These are phyloP conservation scores for Otolemur crassicaudatus DNA, from an alignment of 2,797 vertebrate genomes.

Conservation along the genomic window DNA sequence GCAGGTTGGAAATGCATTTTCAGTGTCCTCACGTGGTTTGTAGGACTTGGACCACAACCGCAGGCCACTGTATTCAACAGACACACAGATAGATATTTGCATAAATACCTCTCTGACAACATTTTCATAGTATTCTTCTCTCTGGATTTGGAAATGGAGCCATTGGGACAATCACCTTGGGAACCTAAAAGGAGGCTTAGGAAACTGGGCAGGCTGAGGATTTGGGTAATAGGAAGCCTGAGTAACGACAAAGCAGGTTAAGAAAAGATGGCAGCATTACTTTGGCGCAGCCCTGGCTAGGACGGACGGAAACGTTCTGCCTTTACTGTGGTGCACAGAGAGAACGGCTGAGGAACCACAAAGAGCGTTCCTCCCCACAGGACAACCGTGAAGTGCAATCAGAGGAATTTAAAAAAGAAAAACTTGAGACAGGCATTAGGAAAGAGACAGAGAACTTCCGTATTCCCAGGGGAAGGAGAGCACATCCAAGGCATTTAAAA, in stretches of 20 bases:
- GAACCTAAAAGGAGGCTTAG: background rate
- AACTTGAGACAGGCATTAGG: conserved; percentile 27
- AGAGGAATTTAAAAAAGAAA: conserved; percentile 47
- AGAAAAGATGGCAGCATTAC: conserved; percentile 8
- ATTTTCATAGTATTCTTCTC: background rate
- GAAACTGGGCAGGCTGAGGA: background rate
- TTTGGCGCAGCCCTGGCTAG: background rate
- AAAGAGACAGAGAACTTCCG: conserved; percentile 20
- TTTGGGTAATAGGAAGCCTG: background rate
- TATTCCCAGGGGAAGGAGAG: conserved; percentile 25
- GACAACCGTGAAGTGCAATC: background rate
- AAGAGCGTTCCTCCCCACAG: background rate
- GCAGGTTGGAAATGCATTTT: conserved; percentile 11
- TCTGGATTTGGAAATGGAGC: background rate
- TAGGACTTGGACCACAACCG: background rate
- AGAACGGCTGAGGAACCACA: background rate
- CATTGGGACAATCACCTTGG: background rate
- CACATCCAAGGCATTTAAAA: conserved; percentile 64
- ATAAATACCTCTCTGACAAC: background rate
- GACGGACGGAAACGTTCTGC: background rate
- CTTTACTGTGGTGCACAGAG: background rate
- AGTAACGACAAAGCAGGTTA: background rate
- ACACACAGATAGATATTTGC: background rate
- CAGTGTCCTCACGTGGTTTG: background rate
- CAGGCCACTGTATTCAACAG: background rate